phyloP scores from a whole-genome alignment of 2,113 vertebrate genomes.

The Chaetura pelagica region DNA sequence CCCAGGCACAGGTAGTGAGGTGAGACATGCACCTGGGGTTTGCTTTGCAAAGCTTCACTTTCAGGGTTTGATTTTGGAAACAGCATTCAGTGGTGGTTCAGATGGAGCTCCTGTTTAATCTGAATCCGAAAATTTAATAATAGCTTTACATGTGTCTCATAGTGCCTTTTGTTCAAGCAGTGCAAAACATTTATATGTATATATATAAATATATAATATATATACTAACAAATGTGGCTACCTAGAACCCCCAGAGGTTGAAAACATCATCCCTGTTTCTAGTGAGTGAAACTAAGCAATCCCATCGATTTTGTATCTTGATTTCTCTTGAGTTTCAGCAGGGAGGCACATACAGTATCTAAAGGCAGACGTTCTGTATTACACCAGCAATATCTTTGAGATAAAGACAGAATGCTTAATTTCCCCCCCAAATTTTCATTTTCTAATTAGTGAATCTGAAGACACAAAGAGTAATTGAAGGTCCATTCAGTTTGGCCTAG shows the following conservation, averaged over 20 bases:
- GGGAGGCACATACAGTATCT: not conserved
- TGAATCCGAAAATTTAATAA: not conserved
- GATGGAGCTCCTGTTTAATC: not conserved
- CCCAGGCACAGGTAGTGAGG: fast-evolving
- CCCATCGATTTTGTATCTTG: not conserved
- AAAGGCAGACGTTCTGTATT: not conserved
- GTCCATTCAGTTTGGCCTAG: not conserved
- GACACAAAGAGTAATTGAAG: not conserved
- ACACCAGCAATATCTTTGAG: not conserved
- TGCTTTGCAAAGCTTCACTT: not conserved
- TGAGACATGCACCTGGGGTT: not conserved
- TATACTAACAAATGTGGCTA: not conserved
- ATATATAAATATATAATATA: not conserved
- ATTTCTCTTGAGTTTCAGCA: not conserved
- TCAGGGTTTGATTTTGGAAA: not conserved
- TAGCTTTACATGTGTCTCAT: not conserved
- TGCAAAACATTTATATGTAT: not conserved
- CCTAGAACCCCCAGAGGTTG: not conserved
- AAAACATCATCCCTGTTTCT: not conserved
- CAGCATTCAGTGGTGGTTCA: not conserved
- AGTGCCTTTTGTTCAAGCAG: not conserved
- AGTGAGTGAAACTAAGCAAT: not conserved
- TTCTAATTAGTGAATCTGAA: not conserved
- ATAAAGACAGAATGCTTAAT: not conserved
- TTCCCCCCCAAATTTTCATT: not conserved